phyloP scores from a whole-genome alignment of 2,888 invertebrate species.

The Capitulum mitella region DNA sequence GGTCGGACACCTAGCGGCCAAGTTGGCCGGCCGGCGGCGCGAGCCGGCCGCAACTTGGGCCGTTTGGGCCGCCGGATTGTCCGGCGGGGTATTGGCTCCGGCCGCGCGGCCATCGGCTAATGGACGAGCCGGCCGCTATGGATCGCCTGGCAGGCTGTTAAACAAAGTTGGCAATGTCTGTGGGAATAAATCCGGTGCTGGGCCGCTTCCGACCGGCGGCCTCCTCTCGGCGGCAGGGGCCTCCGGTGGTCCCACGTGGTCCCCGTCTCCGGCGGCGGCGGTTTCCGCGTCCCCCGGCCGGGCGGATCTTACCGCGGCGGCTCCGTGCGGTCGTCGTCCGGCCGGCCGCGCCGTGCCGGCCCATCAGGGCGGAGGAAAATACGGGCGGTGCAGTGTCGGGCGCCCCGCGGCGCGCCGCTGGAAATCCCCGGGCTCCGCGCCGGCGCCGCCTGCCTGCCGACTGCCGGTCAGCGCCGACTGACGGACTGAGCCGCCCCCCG shows the following conservation, averaged over 20 bases:
- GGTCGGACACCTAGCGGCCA: neutral
- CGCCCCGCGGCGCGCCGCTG: too few species aligned
- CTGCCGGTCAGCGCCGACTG: too few species aligned
- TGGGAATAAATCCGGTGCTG: neutral
- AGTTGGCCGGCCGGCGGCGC: neutral
- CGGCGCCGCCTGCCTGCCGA: too few species aligned
- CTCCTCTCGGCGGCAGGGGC: neutral
- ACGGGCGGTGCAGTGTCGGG: too few species aligned
- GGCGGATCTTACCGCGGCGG: too few species aligned
- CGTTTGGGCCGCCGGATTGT: neutral
- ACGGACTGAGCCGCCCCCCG: too few species aligned
- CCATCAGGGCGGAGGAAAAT: too few species aligned
- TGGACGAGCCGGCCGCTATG: neutral
- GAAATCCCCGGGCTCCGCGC: too few species aligned
- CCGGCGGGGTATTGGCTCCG: neutral
- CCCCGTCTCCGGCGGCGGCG: neutral
- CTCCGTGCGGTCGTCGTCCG: too few species aligned
- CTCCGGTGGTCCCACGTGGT: neutral
- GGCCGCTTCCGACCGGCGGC: neutral
- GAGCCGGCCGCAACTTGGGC: conserved; percentile 10
- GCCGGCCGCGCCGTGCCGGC: too few species aligned
- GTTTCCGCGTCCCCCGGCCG: neutral
- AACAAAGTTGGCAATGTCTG: neutral
- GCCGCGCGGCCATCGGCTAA: neutral
- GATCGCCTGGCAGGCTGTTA: neutral